Base-by-base conservation (phyloP, 2,888 invertebrate genomes). In the Drosophila robusta region DNA sequence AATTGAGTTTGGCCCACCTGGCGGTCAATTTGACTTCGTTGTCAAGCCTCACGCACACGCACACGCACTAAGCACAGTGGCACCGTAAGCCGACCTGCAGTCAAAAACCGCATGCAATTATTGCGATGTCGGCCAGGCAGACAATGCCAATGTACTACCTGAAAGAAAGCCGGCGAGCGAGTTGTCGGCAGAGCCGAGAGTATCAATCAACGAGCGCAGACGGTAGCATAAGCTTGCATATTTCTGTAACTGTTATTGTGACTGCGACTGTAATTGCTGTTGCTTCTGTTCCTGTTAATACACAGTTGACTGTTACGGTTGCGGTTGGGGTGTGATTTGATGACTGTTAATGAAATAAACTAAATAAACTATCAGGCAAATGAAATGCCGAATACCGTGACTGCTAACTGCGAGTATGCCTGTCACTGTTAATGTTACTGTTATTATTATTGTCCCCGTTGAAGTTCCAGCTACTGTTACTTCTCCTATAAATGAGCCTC, bases 1-100 rank as follows among this genome's bases (percentile, higher is more conserved):
- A 45, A 66, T 52, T 49, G 56, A 52, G 56, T 36, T 52, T 12
- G 34, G 39, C 42, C 41, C 24, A 55, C 29, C 55, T 22, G 12
- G 47, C 32, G 55, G 49, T 55, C 55, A 56, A 26, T 34, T 51
- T 42, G 51, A 34, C 18, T 4, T 9, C 11, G 16, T 0, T 39
- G 38, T 11, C 38, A 45, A 52, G 9, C 26, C 29, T 7, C 42
- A 55, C 11, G 18, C 26, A 56, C 9, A 55, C 11, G 18, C 26
- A 56, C 9, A 44, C 34, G 11, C 47, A 47, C n/a, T n/a, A 9
- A 9, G 14, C 12, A 36, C 24, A 34, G 14, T 9, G 14, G 39
- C 39, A 8, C 39, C 8, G n/a, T 38, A 14, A 8, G 38, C 4
- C 14, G 38, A 7, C 7, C 14, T 38, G 38, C 14, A 14, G 8